Evolutionary conservation across 2,113 vertebrate species (phyloP).

Genomic region (Forbesichthys agassizii): DNA sequence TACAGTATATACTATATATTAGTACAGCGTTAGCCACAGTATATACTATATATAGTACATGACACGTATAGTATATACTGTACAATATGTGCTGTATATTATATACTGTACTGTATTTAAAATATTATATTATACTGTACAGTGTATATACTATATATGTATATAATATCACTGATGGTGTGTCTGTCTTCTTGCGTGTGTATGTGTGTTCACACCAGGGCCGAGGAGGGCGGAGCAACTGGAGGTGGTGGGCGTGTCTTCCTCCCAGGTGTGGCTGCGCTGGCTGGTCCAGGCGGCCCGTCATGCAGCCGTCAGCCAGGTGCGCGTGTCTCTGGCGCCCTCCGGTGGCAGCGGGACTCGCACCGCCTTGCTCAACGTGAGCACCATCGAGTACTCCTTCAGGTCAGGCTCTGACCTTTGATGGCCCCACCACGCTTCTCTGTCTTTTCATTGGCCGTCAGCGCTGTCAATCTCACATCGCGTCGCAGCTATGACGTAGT

Average conservation of each 20-base stretch:
- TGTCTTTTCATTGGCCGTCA: background rate
- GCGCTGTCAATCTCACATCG: too few relatives aligned
- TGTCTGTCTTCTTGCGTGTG: background rate
- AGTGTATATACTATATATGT: too few relatives aligned
- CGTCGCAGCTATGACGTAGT: too few relatives aligned
- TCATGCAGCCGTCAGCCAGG: slow-evolving; percentile 81
- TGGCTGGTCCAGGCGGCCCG: slow-evolving; percentile 85
- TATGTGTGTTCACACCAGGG: slow-evolving; percentile 69
- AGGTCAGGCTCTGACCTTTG: slow-evolving; percentile 77
- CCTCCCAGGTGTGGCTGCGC: slow-evolving; percentile 83
- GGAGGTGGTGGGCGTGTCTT: slow-evolving; percentile 84
- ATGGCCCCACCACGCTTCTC: background rate
- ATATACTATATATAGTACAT: too few relatives aligned
- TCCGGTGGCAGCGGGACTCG: slow-evolving; percentile 71
- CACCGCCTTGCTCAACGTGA: slow-evolving; percentile 82
- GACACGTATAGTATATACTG: too few relatives aligned
- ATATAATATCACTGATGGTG: too few relatives aligned
- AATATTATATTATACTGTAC: too few relatives aligned
- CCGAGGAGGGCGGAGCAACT: slow-evolving; percentile 87
- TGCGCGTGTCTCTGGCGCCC: slow-evolving; percentile 83
- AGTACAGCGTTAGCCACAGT: too few relatives aligned
- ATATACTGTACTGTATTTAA: too few relatives aligned
- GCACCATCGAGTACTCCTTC: slow-evolving; percentile 82
- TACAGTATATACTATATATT: too few relatives aligned
- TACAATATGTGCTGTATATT: too few relatives aligned